Evolutionary conservation across 2,888 invertebrate genomes (phyloP).

Genomic region (Phengaris arion): DNA sequence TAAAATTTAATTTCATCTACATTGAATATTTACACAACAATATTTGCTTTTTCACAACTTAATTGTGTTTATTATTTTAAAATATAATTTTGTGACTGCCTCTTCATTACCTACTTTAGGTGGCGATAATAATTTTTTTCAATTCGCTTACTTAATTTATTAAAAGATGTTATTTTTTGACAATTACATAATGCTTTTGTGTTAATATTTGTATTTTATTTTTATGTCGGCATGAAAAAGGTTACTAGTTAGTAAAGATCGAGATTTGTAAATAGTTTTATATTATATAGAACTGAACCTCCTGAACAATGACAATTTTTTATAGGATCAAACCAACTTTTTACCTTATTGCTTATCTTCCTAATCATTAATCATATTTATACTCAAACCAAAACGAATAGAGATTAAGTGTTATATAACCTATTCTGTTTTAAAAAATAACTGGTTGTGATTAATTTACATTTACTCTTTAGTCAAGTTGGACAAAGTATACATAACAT

Average conservation of each 20-base stretch:
- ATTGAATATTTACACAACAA: not conserved
- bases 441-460: not conserved
- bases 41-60: too few species aligned
- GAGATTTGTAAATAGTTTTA: not conserved
- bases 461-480: not conserved
- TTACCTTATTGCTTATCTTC: not conserved
- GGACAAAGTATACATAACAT: conserved; percentile 9
- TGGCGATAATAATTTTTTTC: not conserved
- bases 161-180: not conserved
- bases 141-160: not conserved
- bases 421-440: not conserved
- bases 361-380: not conserved
- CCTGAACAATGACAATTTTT: not conserved
- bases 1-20: not conserved
- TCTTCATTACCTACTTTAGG: conserved; percentile 2
- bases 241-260: not conserved
- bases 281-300: not conserved
- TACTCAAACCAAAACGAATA: not conserved
- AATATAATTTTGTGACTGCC: not conserved
- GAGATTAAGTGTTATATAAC: not conserved
- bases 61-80: too few species aligned
- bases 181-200: not conserved
- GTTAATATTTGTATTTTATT: not conserved
- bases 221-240: too few species aligned
- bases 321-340: not conserved